phyloP scores from a whole-genome alignment of 2,113 vertebrate species.

The Dendrocopos noguchii region DNA sequence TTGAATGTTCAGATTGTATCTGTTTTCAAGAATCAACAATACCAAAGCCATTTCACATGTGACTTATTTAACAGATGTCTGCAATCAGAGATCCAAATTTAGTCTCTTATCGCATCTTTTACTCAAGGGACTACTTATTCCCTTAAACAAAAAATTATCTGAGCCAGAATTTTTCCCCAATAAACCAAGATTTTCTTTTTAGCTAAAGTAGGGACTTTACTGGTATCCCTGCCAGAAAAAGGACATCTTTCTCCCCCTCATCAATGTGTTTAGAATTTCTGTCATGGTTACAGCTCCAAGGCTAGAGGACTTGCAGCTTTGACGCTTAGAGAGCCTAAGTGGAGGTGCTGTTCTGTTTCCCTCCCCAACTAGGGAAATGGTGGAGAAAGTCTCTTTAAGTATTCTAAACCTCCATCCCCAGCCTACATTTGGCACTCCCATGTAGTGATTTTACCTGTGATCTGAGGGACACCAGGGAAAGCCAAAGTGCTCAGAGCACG shows the following conservation, averaged over 20 bases:
- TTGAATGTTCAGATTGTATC: constrained; percentile 67
- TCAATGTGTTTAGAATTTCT: neutral
- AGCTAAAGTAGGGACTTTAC: neutral
- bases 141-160: constrained; percentile 18
- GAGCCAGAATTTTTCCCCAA: constrained; percentile 8
- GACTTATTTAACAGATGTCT: constrained; percentile 72
- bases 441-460: rapidly evolving
- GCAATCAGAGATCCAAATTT: constrained; percentile 62
- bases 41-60: constrained; percentile 72
- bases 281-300: neutral
- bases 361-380: neutral
- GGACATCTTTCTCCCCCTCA: neutral
- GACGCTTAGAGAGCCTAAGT: neutral
- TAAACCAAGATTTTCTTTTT: neutral
- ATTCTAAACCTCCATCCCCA: neutral
- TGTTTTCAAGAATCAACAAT: constrained; percentile 66
- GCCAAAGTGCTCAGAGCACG: neutral
- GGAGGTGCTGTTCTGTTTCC: neutral
- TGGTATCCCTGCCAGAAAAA: neutral
- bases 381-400: neutral
- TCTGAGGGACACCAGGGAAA: neutral
- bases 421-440: neutral
- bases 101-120: constrained; percentile 67
- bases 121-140: constrained; percentile 32
- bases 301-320: neutral